Evolutionary conservation across 2,113 vertebrate genomes (phyloP).

Genomic region (Pelusios castaneus): DNA sequence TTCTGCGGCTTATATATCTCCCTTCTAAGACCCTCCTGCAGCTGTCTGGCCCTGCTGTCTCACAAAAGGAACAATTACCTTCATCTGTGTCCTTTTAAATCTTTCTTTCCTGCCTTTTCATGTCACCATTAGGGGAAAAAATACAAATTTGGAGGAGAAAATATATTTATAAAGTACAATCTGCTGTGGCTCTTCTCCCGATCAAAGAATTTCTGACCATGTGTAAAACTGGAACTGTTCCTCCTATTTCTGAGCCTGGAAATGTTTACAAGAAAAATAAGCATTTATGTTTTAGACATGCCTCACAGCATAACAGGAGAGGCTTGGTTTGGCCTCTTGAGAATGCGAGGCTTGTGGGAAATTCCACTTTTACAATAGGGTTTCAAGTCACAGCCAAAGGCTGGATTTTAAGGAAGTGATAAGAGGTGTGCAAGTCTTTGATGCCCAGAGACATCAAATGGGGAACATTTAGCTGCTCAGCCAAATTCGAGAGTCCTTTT

Average conservation of each 20-base stretch:
- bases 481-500: background rate
- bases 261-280: background rate
- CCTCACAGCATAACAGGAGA: conserved; percentile 6
- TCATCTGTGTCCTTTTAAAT: background rate
- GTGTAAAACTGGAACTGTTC: background rate
- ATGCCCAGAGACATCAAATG: background rate
- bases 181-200: background rate
- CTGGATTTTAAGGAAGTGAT: background rate
- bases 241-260: background rate
- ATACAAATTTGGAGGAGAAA: background rate
- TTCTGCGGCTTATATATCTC: too few relatives aligned
- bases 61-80: background rate
- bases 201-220: background rate
- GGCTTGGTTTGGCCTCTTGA: conserved; percentile 19
- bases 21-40: too few relatives aligned
- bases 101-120: background rate
- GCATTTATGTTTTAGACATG: conserved; percentile 28
- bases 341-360: conserved; percentile 27
- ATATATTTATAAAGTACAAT: background rate
- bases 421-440: background rate
- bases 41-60: too few relatives aligned
- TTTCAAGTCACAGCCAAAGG: background rate
- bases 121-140: background rate
- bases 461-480: background rate
- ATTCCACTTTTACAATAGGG: conserved; percentile 27